Conservation (phyloP, 2,113 vertebrate genomes). For the Oreochromis niloticus region DNA sequence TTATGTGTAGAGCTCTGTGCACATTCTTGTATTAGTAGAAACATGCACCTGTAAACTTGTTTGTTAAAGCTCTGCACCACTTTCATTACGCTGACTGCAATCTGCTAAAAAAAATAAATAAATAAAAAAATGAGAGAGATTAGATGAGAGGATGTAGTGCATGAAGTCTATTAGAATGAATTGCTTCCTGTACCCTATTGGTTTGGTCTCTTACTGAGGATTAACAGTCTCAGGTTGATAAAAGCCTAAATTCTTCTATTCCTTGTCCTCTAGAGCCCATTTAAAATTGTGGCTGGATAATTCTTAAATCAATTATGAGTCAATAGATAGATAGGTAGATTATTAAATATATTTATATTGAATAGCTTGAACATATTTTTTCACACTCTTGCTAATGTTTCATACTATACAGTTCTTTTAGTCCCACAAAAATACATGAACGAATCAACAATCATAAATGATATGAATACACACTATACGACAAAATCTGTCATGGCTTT, state of each 20-base stretch:
- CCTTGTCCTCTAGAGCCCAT: background rate
- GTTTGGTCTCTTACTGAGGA: slow-evolving; percentile 32
- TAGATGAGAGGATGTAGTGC: slow-evolving; percentile 46
- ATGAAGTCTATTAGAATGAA: slow-evolving; percentile 57
- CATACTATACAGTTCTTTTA: background rate
- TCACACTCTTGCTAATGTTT: background rate
- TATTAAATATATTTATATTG: background rate
- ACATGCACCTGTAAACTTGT: slow-evolving; percentile 14
- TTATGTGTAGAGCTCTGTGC: background rate
- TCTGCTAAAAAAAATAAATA: slow-evolving; percentile 38
- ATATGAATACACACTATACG: background rate
- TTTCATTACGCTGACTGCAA: slow-evolving; percentile 58
- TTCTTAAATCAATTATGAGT: background rate
- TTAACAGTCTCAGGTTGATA: slow-evolving; percentile 40
- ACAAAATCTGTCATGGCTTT: background rate
- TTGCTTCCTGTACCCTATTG: slow-evolving; percentile 35
- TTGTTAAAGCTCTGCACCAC: background rate
- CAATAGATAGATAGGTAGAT: background rate
- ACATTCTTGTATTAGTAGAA: background rate
- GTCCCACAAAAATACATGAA: background rate
- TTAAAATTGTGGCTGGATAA: background rate
- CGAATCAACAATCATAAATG: background rate
- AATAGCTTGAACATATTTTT: background rate
- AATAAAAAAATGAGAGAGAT: slow-evolving; percentile 21
- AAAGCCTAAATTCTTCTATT: background rate